These are phyloP conservation scores for Oreochromis grahami DNA, from an alignment of 2,797 vertebrate genomes.

Conservation along the genomic window DNA sequence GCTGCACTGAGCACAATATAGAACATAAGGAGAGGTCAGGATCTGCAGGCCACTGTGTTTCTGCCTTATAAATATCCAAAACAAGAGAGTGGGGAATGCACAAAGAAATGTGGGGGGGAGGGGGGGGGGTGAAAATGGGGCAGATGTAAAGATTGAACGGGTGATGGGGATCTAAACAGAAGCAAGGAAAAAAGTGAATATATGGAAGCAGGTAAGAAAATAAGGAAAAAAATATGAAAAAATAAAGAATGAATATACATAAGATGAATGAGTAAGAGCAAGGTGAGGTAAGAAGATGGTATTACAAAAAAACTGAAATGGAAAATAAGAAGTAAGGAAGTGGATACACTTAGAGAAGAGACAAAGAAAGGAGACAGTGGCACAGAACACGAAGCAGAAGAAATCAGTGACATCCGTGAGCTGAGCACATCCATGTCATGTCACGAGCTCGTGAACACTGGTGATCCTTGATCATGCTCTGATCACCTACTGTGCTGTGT, in stretches of 20 bases:
- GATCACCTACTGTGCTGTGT: not conserved
- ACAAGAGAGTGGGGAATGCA: not conserved
- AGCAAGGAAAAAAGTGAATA: not conserved
- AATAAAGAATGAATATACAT: not conserved
- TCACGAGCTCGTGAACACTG: conserved; percentile 5
- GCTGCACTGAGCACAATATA: conserved; percentile 6
- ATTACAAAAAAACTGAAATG: not conserved
- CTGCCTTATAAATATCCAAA: conserved; percentile 11
- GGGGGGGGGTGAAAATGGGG: not conserved
- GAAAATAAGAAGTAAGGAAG: not conserved
- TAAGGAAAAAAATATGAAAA: not conserved
- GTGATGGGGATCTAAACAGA: not conserved
- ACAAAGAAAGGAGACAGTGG: not conserved
- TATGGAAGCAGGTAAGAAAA: not conserved
- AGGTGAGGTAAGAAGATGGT: not conserved
- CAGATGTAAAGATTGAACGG: not conserved
- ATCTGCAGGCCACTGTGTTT: conserved; percentile 3
- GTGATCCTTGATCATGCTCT: conserved; percentile 4
- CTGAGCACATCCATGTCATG: conserved; percentile 1
- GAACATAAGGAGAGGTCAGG: not conserved
- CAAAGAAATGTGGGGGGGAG: not conserved
- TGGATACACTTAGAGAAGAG: not conserved
- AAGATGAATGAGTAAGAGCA: not conserved
- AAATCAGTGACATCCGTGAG: not conserved
- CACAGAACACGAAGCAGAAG: not conserved